Percentiles rank a stretch among this genome's conserved stretches.
Conservation (phyloP, 2,113 vertebrate species). For the Clarias gariepinus region DNA sequence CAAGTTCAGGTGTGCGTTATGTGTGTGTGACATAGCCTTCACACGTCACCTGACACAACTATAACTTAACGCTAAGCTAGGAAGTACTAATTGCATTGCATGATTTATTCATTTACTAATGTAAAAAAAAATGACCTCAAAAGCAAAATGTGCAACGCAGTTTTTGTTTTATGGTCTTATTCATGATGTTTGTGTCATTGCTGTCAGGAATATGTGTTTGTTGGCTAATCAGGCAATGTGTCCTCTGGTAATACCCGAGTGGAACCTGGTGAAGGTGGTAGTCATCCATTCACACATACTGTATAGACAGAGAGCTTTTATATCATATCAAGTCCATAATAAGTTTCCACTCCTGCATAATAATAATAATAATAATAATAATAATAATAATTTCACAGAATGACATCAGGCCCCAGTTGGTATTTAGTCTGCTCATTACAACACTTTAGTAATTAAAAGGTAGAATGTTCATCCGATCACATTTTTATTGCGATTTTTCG, state of each 20-base stretch:
- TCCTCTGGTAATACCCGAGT: not conserved
- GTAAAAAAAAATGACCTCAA: constrained; percentile 4
- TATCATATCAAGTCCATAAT: not conserved
- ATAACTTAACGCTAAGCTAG: not conserved
- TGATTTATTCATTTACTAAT: too few species aligned
- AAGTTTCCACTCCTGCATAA: not conserved
- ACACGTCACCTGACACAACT: constrained; percentile 8
- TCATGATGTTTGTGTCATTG: not conserved
- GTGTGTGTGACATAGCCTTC: constrained; percentile 32
- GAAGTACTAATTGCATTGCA: not conserved
- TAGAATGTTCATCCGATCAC: too few species aligned
- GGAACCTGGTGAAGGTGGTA: not conserved
- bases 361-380: not conserved
- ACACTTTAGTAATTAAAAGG: not conserved
- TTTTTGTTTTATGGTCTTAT: not conserved
- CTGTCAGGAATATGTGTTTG: not conserved
- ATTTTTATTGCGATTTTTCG: too few species aligned
- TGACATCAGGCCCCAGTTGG: not conserved
- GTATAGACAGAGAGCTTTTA: not conserved
- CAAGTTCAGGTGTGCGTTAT: constrained; percentile 23
- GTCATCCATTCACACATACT: not conserved
- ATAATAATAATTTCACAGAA: not conserved
- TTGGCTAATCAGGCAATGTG: not conserved
- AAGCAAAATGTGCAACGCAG: not conserved
- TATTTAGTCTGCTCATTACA: not conserved